Evolutionary conservation across 2,888 invertebrate species (phyloP), one percentile per base, ranked within the genome.

Genomic region (Euplexia lucipara): DNA sequence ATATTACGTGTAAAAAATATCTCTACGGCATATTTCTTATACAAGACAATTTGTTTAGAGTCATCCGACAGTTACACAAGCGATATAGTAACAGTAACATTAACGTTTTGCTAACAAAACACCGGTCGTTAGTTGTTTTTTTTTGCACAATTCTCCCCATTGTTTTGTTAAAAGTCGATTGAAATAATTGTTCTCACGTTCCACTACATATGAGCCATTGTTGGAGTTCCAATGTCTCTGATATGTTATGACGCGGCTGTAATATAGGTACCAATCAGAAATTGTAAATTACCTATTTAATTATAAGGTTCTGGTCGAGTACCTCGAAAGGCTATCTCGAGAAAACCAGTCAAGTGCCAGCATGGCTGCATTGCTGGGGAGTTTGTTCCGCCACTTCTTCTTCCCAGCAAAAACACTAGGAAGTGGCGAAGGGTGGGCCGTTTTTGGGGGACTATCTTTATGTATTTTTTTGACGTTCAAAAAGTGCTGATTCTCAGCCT

Each of bases 161-260:
- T 93, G 93, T 93, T 87, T 86, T 77, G 64, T 79, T 84, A 81
- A 84, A 82, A 84, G 83, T 83, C 80, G 83, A 89, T 89, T 87
- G 86, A 86, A 86, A 85, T 83, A 83, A 86, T 84, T 78, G 79
- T 86, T 94, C 94, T 75, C 94, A 94, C 94, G 94, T 90, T 86
- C 93, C 81, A 91, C 76, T 88, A 76, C 66, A 84, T 79, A 76
- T 59, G 47, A 74, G 47, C 73, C 66, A 83, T 84, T 78, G 73
- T 83, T 67, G 30, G 37, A 32, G 75, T 54, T 53, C 54, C 71
- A 75, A 69, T 75, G 69, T 79, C 63, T 69, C 57, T 62, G 42
- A 61, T 70, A 61, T 70, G 39, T 53, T 62, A 22, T 68, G 62
- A 51, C 56, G 58, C 48, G 30, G 26, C 41, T 61, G 39, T 64